Base-by-base conservation (phyloP, 2,888 invertebrate species). In the Isoperla grammatica region DNA sequence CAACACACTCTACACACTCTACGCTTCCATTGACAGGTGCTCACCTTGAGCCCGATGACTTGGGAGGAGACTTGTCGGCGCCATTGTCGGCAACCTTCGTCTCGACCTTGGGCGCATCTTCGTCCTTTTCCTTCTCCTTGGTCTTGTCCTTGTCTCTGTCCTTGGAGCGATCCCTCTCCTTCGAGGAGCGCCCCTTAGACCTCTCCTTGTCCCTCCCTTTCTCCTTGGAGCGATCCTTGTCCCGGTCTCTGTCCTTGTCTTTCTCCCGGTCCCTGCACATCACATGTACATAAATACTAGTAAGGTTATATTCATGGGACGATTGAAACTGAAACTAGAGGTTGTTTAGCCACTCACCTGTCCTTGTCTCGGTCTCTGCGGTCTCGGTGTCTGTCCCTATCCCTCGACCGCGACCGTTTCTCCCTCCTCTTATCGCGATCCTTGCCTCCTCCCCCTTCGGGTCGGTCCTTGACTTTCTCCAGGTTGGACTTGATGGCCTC, bases 401-500 rank as follows among this genome's bases (percentile, higher is more conserved):
- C 40, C 3, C 63, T 22, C 2, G 40, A 73, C 72, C 5, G 66
- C 65, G 22, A 72, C 73, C 65, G 72, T 72, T 57, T 12, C 19
- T 35, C 19, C 56, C 65, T 64, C 12, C 69, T 67, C 57, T 63
- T 65, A 20, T 68, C 68, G 15, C 69, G 66, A 48, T 67, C 61
- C 65, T 66, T 59, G 67, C 69, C 63, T 40, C 62, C 35, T 59
- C 63, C 61, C n/a, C 65, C 60, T 39, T 66, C 66, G 48, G 78
- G 77, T 2, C 76, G 72, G 40, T 78, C 78, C 58, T 76, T 75
- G 39, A 74, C 75, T 65, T 75, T 74, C 57, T 80, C 80, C 57
- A 75, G 74, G 58, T 78, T 77, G 53, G 76, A 78, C 63, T 77
- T 78, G 13, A 81, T 65, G 17, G 75, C 78, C 35, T 79, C 81